A percentile compares a stretch with the other conserved stretches of the same genome.
Conservation (phyloP, 2,797 vertebrate genomes). For the Anolis apletophallus region DNA sequence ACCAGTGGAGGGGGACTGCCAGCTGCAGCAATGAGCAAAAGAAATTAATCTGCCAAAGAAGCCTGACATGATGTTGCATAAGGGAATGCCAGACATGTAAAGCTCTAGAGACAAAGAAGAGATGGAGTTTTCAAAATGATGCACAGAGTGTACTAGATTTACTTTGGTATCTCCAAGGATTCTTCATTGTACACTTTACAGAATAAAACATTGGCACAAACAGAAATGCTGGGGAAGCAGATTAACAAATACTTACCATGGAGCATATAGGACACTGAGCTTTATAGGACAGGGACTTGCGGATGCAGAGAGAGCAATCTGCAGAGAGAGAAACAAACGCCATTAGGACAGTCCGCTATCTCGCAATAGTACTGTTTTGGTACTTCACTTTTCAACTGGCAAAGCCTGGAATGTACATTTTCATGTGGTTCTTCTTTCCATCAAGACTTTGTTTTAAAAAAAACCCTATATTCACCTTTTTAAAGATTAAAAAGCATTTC, state of each 20-base stretch:
- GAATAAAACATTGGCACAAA: background rate
- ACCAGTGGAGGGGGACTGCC: too few species aligned
- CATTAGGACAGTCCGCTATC: conserved; percentile 17
- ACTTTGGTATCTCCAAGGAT: background rate
- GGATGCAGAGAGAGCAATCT: conserved; percentile 97
- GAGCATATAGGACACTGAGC: conserved; percentile 91
- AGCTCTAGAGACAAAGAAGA: background rate
- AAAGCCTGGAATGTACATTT: conserved; percentile 28
- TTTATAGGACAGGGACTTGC: conserved; percentile 93
- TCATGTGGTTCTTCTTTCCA: background rate
- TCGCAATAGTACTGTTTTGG: background rate
- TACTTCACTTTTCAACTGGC: background rate
- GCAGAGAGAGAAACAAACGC: conserved; percentile 65
- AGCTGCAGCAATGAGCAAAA: too few species aligned
- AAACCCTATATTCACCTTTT: background rate
- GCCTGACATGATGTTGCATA: background rate
- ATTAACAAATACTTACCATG: conserved; percentile 81
- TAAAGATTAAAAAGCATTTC: background rate
- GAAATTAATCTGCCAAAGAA: background rate
- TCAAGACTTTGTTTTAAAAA: background rate
- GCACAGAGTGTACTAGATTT: background rate
- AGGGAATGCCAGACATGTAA: background rate
- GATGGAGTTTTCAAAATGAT: background rate
- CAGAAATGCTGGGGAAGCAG: background rate
- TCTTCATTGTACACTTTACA: background rate